These are phyloP conservation scores for Drosophila triauraria DNA, from an alignment of 1,140 invertebrate species.

Conservation along the genomic window DNA sequence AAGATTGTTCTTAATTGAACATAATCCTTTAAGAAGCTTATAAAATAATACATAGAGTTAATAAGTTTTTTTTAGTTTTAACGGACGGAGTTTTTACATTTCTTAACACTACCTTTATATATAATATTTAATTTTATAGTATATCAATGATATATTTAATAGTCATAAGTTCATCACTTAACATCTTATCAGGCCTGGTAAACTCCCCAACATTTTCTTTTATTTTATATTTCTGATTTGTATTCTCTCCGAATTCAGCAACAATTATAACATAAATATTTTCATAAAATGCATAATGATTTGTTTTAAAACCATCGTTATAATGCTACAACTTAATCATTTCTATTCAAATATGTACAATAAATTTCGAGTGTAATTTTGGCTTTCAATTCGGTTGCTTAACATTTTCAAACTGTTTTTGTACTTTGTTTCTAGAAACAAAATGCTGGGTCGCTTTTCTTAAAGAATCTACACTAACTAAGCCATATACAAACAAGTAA, in stretches of 20 bases:
- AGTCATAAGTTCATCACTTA: too few relatives aligned
- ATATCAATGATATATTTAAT: too few relatives aligned
- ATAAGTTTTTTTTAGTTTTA: too few relatives aligned
- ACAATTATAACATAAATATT: slow-evolving; percentile 49
- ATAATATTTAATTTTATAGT: too few relatives aligned
- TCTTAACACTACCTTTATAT: too few relatives aligned
- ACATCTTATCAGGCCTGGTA: neutral
- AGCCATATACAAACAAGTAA: slow-evolving; percentile 33
- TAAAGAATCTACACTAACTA: slow-evolving; percentile 35
- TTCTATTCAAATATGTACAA: slow-evolving; percentile 38
- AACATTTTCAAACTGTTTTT: slow-evolving; percentile 31
- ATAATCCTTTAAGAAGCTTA: neutral
- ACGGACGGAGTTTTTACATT: too few relatives aligned
- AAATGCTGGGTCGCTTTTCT: slow-evolving; percentile 18
- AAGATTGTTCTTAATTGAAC: neutral
- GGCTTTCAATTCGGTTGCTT: neutral
- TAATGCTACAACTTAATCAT: slow-evolving; percentile 32
- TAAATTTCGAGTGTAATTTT: slow-evolving; percentile 15
- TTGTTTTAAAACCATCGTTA: slow-evolving; percentile 5
- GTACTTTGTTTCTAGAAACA: slow-evolving; percentile 39
- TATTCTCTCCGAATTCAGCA: slow-evolving; percentile 60
- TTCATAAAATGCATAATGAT: slow-evolving; percentile 24
- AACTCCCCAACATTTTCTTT: neutral
- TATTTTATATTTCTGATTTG: slow-evolving; percentile 43
- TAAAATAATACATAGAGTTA: too few relatives aligned